Base-by-base conservation (phyloP, 2,888 invertebrate genomes). In the Dasypogon diadema region DNA sequence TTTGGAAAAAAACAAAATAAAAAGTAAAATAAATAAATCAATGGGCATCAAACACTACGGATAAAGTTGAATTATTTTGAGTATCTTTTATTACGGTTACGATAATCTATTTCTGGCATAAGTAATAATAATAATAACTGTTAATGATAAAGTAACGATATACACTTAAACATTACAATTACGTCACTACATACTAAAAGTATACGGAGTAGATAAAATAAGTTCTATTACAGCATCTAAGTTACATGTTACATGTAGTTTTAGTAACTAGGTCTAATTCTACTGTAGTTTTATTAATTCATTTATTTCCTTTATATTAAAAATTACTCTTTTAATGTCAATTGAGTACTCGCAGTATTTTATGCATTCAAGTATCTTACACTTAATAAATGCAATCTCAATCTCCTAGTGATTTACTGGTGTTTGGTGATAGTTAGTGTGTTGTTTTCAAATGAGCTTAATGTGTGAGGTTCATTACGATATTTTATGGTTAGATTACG, bases 81-180 rank as follows among this genome's bases (percentile, higher is more conserved):
- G 70, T 70, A 70, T 70, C 21, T 70, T 70, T 70, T 70, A 70
- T 70, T 70, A 70, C 70, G 70, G 18, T 70, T 70, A 70, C 70
- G 54, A 30, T 70, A 51, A 54, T 54, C 51, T 70, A 70, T 54
- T 70, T 54, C 51, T 70, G 70, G 65, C 65, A 65, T 65, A 60
- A 60, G 21, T 46, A 70, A 21, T 70, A 70, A 70, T 68, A 51
- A 51, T 70, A 21, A 68, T 54, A 54, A 70, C 37, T 30, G n/a
- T 26, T 26, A 70, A 70, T 54, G 70, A 68, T 70, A 70, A 70
- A 70, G 51, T 70, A 70, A 70, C 30, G 70, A 54, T 70, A 54
- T 70, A 70, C 54, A 70, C 70, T 70, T 70, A 70, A 55, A 70
- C 34, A 70, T 51, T 70, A 70, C 70, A 56, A 21, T 54, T 70